Base-by-base conservation (phyloP, 2,797 vertebrate species). In the Cuniculus paca region DNA sequence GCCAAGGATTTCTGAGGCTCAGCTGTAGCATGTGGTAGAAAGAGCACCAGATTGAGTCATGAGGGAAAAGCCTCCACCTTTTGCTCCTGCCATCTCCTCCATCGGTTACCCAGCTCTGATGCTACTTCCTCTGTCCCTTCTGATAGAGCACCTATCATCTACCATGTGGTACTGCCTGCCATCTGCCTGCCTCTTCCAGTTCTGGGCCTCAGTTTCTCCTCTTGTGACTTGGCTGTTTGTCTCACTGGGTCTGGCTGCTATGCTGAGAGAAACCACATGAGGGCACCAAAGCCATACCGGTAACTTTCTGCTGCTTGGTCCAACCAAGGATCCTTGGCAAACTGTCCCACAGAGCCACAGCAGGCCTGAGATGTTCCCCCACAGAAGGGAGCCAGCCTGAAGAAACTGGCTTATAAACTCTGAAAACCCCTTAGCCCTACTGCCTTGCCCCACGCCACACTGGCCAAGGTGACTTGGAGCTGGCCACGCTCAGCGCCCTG, bases 211-310 rank as follows among this genome's bases (percentile, higher is more conserved):
- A 61, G 31, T 75, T 63, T 81, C 58, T 72, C 26, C 39, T 54
- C 12, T 0, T 4, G 5, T 1, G 8, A 39, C 26, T 54, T 48
- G 12, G 42, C 56, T 0, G 10, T 45, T 68, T 20, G 22, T 3
- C 26, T 45, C 1, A 20, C 26, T 5, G 36, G 63, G 24, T 22
- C 36, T 80, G 54, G 1, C 6, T 96, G 93, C 48, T 60, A 83
- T 95, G 36, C 50, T 31, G 0, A 72, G 22, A 3, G 0, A 0
- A 19, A 81, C 90, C 97, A 96, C 94, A 85, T 0, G 93, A 94
- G 93, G 97, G 94, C 84, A 61, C 93, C 72, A 97, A 86, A 96
- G 80, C 50, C 93, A 84, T 45, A 80, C 89, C 24, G 74, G 72
- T 97, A 52, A 95, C 20, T 58, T 50, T 34, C 52, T 70, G 10